Evolutionary conservation across 2,113 vertebrate genomes (phyloP).

Genomic region (Hystrix cristata): DNA sequence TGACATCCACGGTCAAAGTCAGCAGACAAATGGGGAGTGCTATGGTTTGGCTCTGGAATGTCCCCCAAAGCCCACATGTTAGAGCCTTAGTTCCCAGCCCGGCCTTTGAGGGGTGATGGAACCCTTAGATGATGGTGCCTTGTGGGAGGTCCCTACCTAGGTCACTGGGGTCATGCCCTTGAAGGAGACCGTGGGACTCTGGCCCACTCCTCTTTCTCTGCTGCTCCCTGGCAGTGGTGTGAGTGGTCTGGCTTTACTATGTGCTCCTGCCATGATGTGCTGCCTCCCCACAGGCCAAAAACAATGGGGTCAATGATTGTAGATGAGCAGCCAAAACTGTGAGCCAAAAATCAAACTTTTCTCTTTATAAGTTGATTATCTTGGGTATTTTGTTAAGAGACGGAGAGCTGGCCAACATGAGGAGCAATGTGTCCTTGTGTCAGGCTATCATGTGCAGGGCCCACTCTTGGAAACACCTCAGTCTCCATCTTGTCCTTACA

Average conservation of each 20-base stretch:
- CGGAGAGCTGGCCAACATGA: background rate
- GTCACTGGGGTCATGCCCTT: background rate
- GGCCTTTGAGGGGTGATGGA: background rate
- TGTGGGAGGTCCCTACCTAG: background rate
- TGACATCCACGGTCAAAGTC: background rate
- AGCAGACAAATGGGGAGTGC: background rate
- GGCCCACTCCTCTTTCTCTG: background rate
- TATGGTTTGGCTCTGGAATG: background rate
- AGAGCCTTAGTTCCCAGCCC: background rate
- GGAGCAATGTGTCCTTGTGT: background rate
- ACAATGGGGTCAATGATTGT: background rate
- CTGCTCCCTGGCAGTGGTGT: background rate
- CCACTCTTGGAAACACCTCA: background rate
- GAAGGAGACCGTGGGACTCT: background rate
- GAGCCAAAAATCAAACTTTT: background rate
- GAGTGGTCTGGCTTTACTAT: background rate
- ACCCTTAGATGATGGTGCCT: background rate
- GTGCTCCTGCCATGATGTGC: background rate
- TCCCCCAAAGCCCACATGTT: background rate
- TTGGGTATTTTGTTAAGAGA: background rate
- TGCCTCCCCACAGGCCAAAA: background rate
- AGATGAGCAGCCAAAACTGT: background rate
- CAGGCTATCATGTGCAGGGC: background rate
- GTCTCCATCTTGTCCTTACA: too few species aligned
- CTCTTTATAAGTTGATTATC: background rate